phyloP scores from a whole-genome alignment of 2,888 invertebrate genomes.

The Galerucella calmariensis region DNA sequence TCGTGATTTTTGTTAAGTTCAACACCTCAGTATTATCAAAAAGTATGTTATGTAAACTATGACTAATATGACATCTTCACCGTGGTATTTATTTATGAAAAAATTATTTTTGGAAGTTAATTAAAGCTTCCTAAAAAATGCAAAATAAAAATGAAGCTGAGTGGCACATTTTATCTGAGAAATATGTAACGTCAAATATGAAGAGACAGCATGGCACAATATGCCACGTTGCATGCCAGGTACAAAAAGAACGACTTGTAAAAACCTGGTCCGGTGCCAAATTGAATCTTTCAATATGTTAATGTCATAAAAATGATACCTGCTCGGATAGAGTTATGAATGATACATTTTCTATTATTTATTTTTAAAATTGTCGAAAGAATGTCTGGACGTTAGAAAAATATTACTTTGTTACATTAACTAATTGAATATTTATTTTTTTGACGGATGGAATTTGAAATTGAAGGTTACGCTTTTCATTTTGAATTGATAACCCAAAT shows the following conservation, averaged over 20 bases:
- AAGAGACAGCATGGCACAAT: slow-evolving; percentile 24
- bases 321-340: slow-evolving; percentile 22
- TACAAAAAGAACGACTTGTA: slow-evolving; percentile 31
- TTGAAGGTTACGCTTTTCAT: neutral
- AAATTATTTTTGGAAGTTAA: slow-evolving; percentile 27
- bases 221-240: slow-evolving; percentile 29
- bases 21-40: too few species aligned
- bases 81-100: neutral
- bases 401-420: neutral
- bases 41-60: neutral
- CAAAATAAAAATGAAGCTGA: slow-evolving; percentile 14
- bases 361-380: slow-evolving; percentile 21
- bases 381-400: slow-evolving; percentile 17
- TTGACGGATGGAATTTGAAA: neutral
- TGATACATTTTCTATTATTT: slow-evolving; percentile 28
- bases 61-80: neutral
- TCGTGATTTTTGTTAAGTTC: too few species aligned
- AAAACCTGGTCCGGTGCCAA: slow-evolving; percentile 28
- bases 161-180: slow-evolving; percentile 20
- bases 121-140: slow-evolving; percentile 18
- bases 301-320: slow-evolving; percentile 31
- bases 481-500: too few species aligned
- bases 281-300: slow-evolving; percentile 31
- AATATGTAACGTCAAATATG: slow-evolving; percentile 28
- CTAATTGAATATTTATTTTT: neutral